Evolutionary conservation across 2,113 vertebrate species (phyloP), one percentile per base, ranked within the genome.

Genomic region (Vidua chalybeata): DNA sequence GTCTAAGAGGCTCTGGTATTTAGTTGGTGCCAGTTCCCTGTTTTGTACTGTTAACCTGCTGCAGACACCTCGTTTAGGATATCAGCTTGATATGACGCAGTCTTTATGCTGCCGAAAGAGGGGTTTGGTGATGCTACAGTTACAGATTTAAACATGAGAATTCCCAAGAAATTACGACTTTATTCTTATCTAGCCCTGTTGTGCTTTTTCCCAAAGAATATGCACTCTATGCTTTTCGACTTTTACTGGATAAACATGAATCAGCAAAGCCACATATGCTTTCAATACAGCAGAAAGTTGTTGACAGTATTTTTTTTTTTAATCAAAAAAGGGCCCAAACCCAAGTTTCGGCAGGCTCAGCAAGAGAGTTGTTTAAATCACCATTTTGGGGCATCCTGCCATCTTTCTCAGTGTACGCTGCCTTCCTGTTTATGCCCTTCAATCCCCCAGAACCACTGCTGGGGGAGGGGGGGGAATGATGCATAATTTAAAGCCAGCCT

Each of bases 371-470:
- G 74, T 67, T 96, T 78, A 83, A 84, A 94, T 94, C 51, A 78
- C 59, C 7, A 1, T 92, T 75, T 49, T n/a, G 80, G 66, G 58
- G 77, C 86, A 18, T 61, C 68, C 69, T 95, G 91, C 97, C 93
- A 85, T 91, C 91, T 84, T 87, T 80, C 64, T 84, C 66, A 15
- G 76, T 46, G 90, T 49, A 45, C 0, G 1, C 87, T 96, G 86
- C 94, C 72, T 97, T 96, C 92, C 92, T 96, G 79, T 97, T 97
- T 96, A 78, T 96, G 74, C 46, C 69, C 87, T 93, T 64, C 33
- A 7, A 55, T 71, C 46, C 55, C 74, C 31, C 46, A 86, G 85
- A 95, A 89, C 63, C n/a, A 56, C 21, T 16, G 10, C 15, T 1
- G 7, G 9, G 16, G 13, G 39, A 35, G 10, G 13, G 8, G 10